Percentiles rank a stretch among this genome's conserved stretches.
These are phyloP conservation scores for Nomada fucata DNA, from an alignment of 2,888 invertebrate species.

Conservation along the genomic window DNA sequence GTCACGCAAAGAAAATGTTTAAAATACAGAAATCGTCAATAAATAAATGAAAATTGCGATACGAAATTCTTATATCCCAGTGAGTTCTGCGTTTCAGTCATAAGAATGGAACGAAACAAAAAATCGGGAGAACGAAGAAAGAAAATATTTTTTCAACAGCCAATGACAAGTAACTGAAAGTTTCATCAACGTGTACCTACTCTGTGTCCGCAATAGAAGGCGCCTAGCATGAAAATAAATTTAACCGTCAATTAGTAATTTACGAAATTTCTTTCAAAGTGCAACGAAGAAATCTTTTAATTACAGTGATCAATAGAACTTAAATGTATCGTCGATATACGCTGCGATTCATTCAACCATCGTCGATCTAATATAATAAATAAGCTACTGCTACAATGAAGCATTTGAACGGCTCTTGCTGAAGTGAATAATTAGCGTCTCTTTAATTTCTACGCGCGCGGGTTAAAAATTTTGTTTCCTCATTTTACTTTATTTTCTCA, in stretches of 20 bases:
- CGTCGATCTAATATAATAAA: slow-evolving; percentile 39
- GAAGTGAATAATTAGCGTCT: slow-evolving; percentile 42
- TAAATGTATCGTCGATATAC: slow-evolving; percentile 59
- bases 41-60: neutral
- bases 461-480: too few relatives aligned
- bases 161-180: slow-evolving; percentile 54
- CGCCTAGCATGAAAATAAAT: slow-evolving; percentile 83
- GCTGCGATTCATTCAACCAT: slow-evolving; percentile 65
- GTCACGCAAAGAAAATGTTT: slow-evolving; percentile 37
- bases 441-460: neutral
- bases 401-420: slow-evolving; percentile 48
- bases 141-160: slow-evolving; percentile 17
- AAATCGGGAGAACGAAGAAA: neutral
- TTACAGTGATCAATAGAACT: slow-evolving; percentile 53
- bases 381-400: slow-evolving; percentile 33
- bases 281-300: slow-evolving; percentile 53
- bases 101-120: slow-evolving; percentile 24
- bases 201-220: slow-evolving; percentile 83
- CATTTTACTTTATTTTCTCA: too few relatives aligned
- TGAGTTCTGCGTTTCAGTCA: neutral
- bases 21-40: slow-evolving; percentile 41
- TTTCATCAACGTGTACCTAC: slow-evolving; percentile 79
- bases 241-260: slow-evolving; percentile 77
- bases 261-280: slow-evolving; percentile 56
- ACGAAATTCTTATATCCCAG: neutral